phyloP scores from a whole-genome alignment of 2,113 vertebrate species.

The Sigmodon hispidus region DNA sequence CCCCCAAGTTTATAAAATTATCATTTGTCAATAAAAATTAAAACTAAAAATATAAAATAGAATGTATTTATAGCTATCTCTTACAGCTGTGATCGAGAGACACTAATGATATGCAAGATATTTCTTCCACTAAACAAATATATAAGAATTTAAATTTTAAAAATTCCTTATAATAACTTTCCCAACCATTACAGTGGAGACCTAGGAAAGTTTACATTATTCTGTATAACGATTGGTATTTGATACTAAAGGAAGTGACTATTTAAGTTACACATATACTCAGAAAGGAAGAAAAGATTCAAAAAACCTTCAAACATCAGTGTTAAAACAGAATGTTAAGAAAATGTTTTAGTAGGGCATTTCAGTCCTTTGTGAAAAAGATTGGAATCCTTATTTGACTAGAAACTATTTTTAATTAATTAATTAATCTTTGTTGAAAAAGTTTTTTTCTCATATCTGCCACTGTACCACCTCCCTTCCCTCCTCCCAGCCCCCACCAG shows the following conservation, averaged over 20 bases:
- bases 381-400: background rate
- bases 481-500: too few relatives aligned
- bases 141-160: background rate
- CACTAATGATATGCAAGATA: constrained; percentile 12
- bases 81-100: background rate
- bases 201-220: background rate
- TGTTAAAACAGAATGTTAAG: background rate
- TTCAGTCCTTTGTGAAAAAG: constrained; percentile 16
- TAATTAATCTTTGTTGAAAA: too few relatives aligned
- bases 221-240: background rate
- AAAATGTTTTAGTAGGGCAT: background rate
- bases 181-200: background rate
- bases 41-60: background rate
- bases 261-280: constrained; percentile 10
- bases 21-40: background rate
- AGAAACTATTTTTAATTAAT: background rate
- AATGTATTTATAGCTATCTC: constrained; percentile 33
- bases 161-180: background rate
- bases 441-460: too few relatives aligned
- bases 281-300: constrained; percentile 17
- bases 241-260: constrained; percentile 34
- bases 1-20: background rate
- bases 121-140: background rate
- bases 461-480: too few relatives aligned
- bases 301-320: constrained; percentile 19